A percentile compares a stretch with the other conserved stretches of the same genome.
phyloP scores from a whole-genome alignment of 2,888 invertebrate genomes.

The Drosophila hamatofila region DNA sequence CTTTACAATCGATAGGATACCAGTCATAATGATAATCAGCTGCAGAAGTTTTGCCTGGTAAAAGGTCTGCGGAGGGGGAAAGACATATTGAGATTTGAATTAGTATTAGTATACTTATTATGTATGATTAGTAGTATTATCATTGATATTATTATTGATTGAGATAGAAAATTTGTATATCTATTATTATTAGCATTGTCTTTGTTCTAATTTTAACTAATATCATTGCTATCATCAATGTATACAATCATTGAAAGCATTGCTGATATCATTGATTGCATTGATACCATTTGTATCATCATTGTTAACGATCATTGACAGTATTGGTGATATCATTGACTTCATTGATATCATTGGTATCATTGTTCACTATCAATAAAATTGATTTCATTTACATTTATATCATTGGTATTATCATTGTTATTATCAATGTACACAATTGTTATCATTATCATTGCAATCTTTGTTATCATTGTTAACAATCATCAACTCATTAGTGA shows the following conservation, averaged over 20 bases:
- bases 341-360: too few species aligned
- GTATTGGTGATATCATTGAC: not conserved
- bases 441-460: not conserved
- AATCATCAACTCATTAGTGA: not conserved
- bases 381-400: too few species aligned
- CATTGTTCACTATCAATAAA: too few species aligned
- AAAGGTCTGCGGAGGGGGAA: constrained; percentile 57
- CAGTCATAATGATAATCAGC: constrained; percentile 62
- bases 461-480: not conserved
- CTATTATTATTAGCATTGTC: not conserved
- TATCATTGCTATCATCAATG: not conserved
- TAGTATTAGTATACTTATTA: not conserved
- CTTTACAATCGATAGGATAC: constrained; percentile 55
- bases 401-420: not conserved
- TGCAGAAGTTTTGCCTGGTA: constrained; percentile 75
- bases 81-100: not conserved
- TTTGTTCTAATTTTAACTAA: too few species aligned
- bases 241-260: not conserved
- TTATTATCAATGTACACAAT: too few species aligned
- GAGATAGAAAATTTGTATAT: not conserved
- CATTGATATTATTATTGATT: not conserved
- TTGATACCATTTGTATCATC: too few species aligned
- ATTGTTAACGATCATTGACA: not conserved
- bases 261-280: not conserved
- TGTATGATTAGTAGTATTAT: not conserved